Conservation (phyloP, 2,113 vertebrate genomes). For the Marcusenius ussheri region DNA sequence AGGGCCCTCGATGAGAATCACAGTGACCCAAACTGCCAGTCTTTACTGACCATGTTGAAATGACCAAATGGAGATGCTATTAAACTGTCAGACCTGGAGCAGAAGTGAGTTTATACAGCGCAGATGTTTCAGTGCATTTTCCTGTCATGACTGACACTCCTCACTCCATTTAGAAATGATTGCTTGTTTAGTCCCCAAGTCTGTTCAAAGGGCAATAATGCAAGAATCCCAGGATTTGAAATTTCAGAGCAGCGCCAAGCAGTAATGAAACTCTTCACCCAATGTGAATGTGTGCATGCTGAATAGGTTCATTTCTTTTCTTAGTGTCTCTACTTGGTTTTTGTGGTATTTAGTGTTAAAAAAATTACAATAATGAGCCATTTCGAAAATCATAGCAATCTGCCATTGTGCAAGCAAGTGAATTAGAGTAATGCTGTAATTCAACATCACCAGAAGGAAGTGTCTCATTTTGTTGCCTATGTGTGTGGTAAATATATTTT, state of each 20-base stretch:
- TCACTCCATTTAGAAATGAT: background rate
- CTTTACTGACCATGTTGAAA: background rate
- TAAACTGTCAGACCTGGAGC: background rate
- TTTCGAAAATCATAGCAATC: background rate
- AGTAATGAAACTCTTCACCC: background rate
- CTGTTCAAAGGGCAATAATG: background rate
- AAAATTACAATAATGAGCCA: background rate
- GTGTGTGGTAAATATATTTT: background rate
- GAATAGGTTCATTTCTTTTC: background rate
- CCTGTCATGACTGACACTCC: constrained; percentile 5
- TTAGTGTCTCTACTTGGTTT: background rate
- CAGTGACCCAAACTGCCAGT: background rate
- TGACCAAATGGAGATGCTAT: background rate
- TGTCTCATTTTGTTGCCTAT: background rate
- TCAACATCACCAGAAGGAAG: background rate
- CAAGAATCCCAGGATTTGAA: background rate
- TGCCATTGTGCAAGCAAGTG: background rate
- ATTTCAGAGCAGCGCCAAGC: background rate
- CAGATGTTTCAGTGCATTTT: background rate
- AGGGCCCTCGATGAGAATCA: background rate
- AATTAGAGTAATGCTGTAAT: constrained; percentile 5
- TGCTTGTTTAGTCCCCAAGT: background rate
- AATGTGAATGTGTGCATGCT: background rate
- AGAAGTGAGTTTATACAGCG: background rate
- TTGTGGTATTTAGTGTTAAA: background rate